These are phyloP conservation scores for Merodon equestris DNA, from an alignment of 2,888 invertebrate genomes.

Conservation along the genomic window DNA sequence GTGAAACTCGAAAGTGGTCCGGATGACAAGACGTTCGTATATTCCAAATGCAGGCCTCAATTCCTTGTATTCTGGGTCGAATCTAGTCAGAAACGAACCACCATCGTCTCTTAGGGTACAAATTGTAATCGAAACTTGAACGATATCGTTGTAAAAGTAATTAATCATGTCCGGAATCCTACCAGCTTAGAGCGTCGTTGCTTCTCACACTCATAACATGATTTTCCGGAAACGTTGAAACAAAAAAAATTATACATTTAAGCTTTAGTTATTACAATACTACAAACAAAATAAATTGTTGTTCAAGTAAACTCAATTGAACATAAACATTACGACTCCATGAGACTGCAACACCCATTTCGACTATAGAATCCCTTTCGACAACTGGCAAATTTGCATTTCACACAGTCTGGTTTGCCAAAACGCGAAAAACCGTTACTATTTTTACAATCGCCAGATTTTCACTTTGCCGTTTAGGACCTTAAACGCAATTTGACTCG, in stretches of 20 bases:
- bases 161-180: too few species aligned
- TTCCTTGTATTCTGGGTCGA: not conserved
- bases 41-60: not conserved
- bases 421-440: too few species aligned
- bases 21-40: not conserved
- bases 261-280: not conserved
- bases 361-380: slow-evolving; percentile 14
- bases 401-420: too few species aligned
- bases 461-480: too few species aligned
- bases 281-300: too few species aligned
- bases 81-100: not conserved
- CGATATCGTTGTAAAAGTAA: not conserved
- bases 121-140: too few species aligned
- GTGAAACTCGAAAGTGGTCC: slow-evolving; percentile 2
- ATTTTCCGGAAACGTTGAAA: slow-evolving; percentile 5
- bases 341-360: slow-evolving; percentile 63
- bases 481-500: slow-evolving; percentile 22
- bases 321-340: slow-evolving; percentile 39
- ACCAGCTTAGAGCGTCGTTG: too few species aligned
- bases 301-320: slow-evolving; percentile 29
- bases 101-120: too few species aligned
- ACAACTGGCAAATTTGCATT: slow-evolving; percentile 40
- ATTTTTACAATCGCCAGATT: too few species aligned
- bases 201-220: slow-evolving; percentile 30
- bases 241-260: slow-evolving; percentile 1